These are phyloP conservation scores for Origma solitaria DNA, from an alignment of 2,113 vertebrate species.

Conservation along the genomic window DNA sequence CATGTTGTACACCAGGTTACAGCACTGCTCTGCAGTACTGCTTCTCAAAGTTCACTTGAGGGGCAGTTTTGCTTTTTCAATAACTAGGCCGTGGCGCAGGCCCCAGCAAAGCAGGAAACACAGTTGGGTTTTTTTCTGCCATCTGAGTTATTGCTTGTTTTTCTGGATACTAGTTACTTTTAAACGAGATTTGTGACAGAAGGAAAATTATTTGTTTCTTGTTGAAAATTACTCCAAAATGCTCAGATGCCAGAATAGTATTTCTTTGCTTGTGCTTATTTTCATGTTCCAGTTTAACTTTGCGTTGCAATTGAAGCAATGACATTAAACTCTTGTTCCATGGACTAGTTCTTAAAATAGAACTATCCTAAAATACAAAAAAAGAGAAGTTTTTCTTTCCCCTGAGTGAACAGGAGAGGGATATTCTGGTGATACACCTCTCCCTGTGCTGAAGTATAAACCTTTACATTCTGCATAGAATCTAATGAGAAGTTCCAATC, in stretches of 20 bases:
- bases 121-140: neutral
- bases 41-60: neutral
- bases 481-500: neutral
- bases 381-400: neutral
- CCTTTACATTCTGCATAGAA: neutral
- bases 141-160: neutral
- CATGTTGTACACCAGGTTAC: neutral
- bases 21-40: neutral
- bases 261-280: conserved; percentile 29
- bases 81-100: neutral
- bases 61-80: neutral
- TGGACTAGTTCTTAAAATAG: conserved; percentile 46
- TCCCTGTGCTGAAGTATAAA: neutral
- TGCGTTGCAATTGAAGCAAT: neutral
- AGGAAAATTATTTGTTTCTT: neutral
- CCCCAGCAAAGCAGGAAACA: neutral
- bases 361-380: conserved; percentile 14
- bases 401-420: neutral
- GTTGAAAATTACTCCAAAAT: conserved; percentile 19
- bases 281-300: conserved; percentile 36
- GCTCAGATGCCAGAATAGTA: neutral
- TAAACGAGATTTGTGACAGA: neutral
- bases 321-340: neutral
- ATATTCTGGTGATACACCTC: neutral
- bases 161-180: neutral